These are phyloP conservation scores for Acrocera orbiculus DNA, from an alignment of 2,888 invertebrate genomes.

Conservation along the genomic window DNA sequence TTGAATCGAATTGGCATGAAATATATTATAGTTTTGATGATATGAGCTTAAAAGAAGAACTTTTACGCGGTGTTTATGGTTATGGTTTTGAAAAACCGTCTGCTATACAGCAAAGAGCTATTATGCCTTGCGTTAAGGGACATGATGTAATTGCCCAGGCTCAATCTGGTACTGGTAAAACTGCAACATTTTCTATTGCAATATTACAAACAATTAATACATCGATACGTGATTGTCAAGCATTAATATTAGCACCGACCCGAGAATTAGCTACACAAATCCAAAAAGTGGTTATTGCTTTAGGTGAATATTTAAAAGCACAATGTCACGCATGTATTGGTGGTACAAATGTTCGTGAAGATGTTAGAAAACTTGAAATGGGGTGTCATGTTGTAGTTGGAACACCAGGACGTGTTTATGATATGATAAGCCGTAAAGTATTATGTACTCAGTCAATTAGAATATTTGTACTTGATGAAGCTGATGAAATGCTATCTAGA, in stretches of 20 bases:
- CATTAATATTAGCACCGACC: slow-evolving; percentile 93
- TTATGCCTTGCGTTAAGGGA: slow-evolving; percentile 90
- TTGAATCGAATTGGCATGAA: slow-evolving; percentile 86
- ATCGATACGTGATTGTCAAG: slow-evolving; percentile 78
- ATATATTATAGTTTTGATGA: slow-evolving; percentile 95
- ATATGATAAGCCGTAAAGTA: slow-evolving; percentile 90
- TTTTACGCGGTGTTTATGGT: slow-evolving; percentile 94
- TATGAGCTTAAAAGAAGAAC: slow-evolving; percentile 91
- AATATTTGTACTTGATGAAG: slow-evolving; percentile 96
- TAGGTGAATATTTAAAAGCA: slow-evolving; percentile 96
- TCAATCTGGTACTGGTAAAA: slow-evolving; percentile 99
- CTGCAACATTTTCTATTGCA: slow-evolving; percentile 97
- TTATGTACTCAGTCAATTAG: slow-evolving; percentile 77
- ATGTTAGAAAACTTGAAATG: slow-evolving; percentile 80
- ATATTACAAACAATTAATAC: slow-evolving; percentile 96
- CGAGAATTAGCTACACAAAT: slow-evolving; percentile 61
- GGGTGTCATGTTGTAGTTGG: slow-evolving; percentile 97
- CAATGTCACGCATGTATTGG: slow-evolving; percentile 99
- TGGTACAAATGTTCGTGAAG: slow-evolving; percentile 95
- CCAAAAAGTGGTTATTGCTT: slow-evolving; percentile 82
- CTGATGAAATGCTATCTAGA: slow-evolving; percentile 98
- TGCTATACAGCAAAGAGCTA: slow-evolving; percentile 97
- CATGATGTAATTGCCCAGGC: slow-evolving; percentile 99
- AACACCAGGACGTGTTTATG: slow-evolving; percentile 93
- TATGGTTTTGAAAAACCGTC: slow-evolving; percentile 99